A percentile compares a stretch with the other conserved stretches of the same genome.
Conservation (phyloP, 2,797 vertebrate species). For the Pangasius sanitwongsei region DNA sequence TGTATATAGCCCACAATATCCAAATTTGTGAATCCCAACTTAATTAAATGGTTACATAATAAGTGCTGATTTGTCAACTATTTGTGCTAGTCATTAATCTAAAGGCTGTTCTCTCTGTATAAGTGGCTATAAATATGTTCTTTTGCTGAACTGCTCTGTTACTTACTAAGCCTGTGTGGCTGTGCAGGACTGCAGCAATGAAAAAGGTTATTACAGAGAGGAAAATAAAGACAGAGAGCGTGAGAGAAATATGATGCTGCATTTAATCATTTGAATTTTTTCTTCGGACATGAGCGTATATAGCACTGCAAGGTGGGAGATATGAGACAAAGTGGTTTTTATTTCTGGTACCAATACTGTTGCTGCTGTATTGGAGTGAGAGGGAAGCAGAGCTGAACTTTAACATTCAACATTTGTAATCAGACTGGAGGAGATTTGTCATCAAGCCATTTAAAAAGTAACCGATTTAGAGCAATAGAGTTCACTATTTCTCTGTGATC, state of each 20-base stretch:
- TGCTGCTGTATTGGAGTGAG: not conserved
- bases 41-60: not conserved
- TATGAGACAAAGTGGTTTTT: not conserved
- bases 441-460: not conserved
- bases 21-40: not conserved
- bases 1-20: not conserved
- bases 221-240: not conserved
- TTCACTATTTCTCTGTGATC: not conserved
- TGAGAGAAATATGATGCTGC: not conserved
- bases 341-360: not conserved
- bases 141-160: not conserved
- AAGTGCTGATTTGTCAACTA: not conserved
- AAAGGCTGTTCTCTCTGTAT: not conserved
- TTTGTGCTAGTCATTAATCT: not conserved
- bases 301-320: not conserved
- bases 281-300: not conserved
- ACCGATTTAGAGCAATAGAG: not conserved
- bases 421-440: not conserved
- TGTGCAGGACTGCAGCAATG: not conserved
- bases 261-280: not conserved
- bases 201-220: not conserved
- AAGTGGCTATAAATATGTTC: not conserved
- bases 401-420: constrained; percentile 4
- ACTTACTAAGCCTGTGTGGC: not conserved
- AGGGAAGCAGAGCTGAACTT: not conserved